Evolutionary conservation across 2,888 invertebrate species (phyloP).

Genomic region (Eurytoma adleriae): DNA sequence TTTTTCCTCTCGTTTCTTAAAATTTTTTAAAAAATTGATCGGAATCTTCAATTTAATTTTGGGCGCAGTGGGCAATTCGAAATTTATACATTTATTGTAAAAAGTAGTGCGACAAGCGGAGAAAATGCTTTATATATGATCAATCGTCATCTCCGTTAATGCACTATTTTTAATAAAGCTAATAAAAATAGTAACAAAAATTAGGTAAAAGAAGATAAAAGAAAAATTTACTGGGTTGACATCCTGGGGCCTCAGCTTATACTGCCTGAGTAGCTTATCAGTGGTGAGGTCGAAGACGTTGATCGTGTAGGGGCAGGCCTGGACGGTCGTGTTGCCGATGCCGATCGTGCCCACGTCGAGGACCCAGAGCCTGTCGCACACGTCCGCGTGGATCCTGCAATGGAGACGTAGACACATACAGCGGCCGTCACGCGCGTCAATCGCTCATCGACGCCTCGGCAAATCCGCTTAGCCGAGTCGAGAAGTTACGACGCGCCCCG

Average conservation of each 20-base stretch:
- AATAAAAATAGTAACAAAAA: no score
- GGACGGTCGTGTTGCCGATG: constrained; percentile 85
- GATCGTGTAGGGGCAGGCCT: constrained; percentile 87
- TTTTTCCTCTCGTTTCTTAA: no score
- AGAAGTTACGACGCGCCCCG: background rate
- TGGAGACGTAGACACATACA: background rate
- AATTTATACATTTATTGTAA: no score
- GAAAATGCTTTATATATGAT: no score
- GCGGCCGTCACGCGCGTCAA: constrained; percentile 8
- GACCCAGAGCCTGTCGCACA: constrained; percentile 89
- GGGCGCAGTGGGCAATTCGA: no score
- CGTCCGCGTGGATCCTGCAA: constrained; percentile 84
- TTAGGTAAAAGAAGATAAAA: background rate
- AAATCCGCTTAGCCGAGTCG: constrained; percentile 14
- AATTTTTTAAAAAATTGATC: no score
- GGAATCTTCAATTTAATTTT: no score
- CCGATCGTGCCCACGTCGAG: constrained; percentile 90
- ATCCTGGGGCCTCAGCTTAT: constrained; percentile 84
- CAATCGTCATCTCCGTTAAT: no score
- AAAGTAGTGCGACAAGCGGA: no score
- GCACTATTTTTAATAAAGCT: no score
- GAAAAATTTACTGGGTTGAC: constrained; percentile 79
- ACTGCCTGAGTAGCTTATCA: constrained; percentile 83
- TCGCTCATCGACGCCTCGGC: constrained; percentile 17
- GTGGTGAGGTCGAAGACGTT: constrained; percentile 87